Conservation (phyloP, 2,797 vertebrate genomes). For the Macropodus opercularis region DNA sequence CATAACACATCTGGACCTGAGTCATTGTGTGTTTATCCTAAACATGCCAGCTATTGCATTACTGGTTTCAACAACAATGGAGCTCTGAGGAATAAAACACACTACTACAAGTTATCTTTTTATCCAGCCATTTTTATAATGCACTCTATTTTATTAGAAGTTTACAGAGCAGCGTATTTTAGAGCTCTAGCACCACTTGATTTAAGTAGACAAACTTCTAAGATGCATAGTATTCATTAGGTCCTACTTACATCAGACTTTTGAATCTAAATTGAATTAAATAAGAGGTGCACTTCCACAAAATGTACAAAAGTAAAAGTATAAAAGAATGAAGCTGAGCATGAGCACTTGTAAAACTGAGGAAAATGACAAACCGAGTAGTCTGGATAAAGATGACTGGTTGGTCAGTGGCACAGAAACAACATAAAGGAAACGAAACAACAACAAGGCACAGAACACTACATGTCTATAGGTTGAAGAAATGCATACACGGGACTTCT, state of each 20-base stretch:
- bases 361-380: too few relatives aligned
- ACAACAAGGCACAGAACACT: slow-evolving; percentile 8
- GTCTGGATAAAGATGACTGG: neutral
- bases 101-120: neutral
- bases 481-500: neutral
- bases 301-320: neutral
- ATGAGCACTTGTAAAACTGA: neutral
- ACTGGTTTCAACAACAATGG: neutral
- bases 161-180: neutral
- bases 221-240: slow-evolving; percentile 1
- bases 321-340: neutral
- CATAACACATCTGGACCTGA: too few relatives aligned
- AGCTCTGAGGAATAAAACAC: neutral
- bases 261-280: neutral
- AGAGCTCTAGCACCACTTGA: neutral
- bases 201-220: neutral
- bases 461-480: neutral
- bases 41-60: too few relatives aligned
- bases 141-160: neutral
- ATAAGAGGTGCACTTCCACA: neutral
- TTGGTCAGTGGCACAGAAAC: neutral
- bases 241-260: neutral
- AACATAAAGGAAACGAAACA: neutral
- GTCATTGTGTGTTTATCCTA: too few relatives aligned
- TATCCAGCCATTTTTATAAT: neutral